Conservation (phyloP, 2,113 vertebrate species). For the Parus major region DNA sequence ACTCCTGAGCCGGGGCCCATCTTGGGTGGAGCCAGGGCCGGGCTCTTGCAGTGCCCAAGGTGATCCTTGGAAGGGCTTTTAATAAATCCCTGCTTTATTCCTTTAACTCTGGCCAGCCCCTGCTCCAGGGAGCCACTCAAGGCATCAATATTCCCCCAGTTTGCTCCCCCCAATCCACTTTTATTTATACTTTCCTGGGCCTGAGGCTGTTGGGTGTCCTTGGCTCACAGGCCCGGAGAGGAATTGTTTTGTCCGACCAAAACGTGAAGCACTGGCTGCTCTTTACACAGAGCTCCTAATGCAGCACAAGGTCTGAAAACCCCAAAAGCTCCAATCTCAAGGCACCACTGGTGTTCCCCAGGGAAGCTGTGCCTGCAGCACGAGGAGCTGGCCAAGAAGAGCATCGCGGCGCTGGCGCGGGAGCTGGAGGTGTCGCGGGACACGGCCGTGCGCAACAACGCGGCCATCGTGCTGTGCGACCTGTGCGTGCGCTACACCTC, state of each 20-base stretch:
- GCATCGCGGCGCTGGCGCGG: constrained; percentile 85
- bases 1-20: no score
- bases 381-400: constrained; percentile 85
- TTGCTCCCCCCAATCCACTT: background rate
- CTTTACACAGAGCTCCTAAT: background rate
- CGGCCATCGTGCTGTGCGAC: constrained; percentile 88
- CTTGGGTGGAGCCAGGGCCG: no score
- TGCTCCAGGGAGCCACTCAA: no score
- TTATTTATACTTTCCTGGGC: background rate
- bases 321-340: no score
- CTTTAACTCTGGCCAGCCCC: no score
- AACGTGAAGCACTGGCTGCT: fast-evolving
- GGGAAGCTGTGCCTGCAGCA: constrained; percentile 94
- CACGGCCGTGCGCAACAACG: constrained; percentile 85
- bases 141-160: background rate
- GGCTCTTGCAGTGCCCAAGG: no score
- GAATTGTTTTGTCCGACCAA: no score
- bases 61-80: no score
- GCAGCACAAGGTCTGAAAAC: fast-evolving
- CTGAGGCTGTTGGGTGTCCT: background rate
- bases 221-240: background rate
- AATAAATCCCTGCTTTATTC: no score
- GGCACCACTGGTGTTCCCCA: constrained; percentile 19
- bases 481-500: constrained; percentile 91
- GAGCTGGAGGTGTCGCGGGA: constrained; percentile 86